Evolutionary conservation across 2,888 invertebrate genomes (phyloP), one percentile per base, ranked within the genome.

Genomic region (Synergus gifuensis): DNA sequence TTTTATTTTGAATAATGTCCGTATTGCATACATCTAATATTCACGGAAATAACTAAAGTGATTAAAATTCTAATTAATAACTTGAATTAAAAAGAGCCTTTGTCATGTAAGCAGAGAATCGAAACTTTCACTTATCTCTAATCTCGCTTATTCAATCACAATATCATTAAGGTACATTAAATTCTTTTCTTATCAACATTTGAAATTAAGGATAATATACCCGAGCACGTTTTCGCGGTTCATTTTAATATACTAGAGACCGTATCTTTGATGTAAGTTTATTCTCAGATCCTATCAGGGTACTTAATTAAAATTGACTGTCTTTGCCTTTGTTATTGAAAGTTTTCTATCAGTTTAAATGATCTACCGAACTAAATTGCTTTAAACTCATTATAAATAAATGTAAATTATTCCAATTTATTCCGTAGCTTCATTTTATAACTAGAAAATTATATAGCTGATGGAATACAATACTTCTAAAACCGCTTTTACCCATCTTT

Each of bases 301-400:
- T 73, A 54, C 28, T 73, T 73, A 73, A 73, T 73, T 73, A 73
- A 73, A 73, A 73, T 73, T 73, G 40, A 73, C 73, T 73, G 73
- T 73, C 54, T 58, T 58, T 73, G 73, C 67, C 67, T 67, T 54
- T 54, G 9, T 36, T 28, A 28, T 54, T 73, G 73, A 54, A 73
- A 54, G 36, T 58, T 36, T 73, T 16, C 18, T 73, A 73, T 73
- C 73, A 73, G 73, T 73, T 73, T 54, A 73, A 73, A 73, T 54
- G 40, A 73, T 73, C 73, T 54, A 8, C 14, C 7, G 18, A 7
- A 73, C 40, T n/a, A 40, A 58, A 73, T 73, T 73, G 36, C 54
- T 54, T 18, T 11, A 36, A 54, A 73, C 36, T 58, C 28, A 5
- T 14, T 62, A 28, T 62, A 7, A 11, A 14, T 14, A 11, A 28